Evolutionary conservation across 1,140 invertebrate genomes (phyloP).

Genomic region (Heterodera schachtii): DNA sequence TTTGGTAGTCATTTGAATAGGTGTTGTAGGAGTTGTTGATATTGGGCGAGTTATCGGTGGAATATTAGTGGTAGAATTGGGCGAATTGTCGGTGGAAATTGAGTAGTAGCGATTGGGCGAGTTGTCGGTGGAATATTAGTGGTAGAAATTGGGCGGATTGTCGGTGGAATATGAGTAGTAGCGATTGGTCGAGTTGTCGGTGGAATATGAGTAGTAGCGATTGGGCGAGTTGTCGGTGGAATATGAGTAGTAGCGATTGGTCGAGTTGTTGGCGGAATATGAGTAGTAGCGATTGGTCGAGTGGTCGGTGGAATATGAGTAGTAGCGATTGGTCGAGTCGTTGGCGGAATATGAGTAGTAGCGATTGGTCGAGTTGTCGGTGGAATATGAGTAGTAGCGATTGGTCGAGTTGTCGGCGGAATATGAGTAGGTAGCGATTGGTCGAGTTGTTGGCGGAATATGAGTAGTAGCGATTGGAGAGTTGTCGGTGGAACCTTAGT

Average conservation of each 20-base stretch:
- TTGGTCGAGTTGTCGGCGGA: not conserved
- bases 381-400: not conserved
- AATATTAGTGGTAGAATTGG: not conserved
- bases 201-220: not conserved
- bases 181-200: too few species aligned
- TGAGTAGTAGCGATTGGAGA: not conserved
- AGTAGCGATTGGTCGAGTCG: not conserved
- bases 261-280: too few species aligned
- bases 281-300: not conserved
- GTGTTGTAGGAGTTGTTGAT: too few species aligned
- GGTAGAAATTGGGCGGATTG: not conserved
- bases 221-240: too few species aligned
- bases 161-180: too few species aligned
- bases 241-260: too few species aligned
- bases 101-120: not conserved
- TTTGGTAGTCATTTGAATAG: not conserved
- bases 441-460: too few species aligned
- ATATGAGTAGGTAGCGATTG: too few species aligned
- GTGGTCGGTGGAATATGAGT: not conserved
- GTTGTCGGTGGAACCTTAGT: not conserved
- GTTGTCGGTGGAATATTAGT: not conserved
- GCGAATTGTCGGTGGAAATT: not conserved
- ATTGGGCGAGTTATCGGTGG: not conserved
- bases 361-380: slow-evolving; percentile 5
- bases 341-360: not conserved